phyloP scores from a whole-genome alignment of 2,797 vertebrate genomes.

The Hemibagrus guttatus region DNA sequence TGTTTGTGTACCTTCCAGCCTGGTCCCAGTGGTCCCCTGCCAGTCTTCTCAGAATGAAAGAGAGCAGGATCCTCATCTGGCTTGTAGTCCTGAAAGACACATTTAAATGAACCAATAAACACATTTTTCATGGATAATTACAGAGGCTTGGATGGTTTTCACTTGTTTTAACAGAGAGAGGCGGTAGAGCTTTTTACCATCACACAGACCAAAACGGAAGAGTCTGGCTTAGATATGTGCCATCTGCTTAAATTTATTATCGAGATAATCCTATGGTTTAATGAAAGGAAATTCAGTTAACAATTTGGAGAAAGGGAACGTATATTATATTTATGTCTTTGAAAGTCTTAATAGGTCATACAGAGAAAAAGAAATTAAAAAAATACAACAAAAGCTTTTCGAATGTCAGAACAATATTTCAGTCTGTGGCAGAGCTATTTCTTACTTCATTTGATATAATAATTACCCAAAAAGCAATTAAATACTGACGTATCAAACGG shows the following conservation, averaged over 20 bases:
- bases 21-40: constrained; percentile 63
- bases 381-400: not conserved
- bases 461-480: not conserved
- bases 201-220: not conserved
- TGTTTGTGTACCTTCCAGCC: constrained; percentile 59
- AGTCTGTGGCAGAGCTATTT: too few species aligned
- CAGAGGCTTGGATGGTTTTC: not conserved
- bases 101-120: not conserved
- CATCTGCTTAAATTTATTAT: not conserved
- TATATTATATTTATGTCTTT: not conserved
- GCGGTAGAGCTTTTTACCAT: not conserved
- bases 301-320: not conserved
- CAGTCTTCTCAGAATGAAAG: constrained; percentile 65
- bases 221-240: not conserved
- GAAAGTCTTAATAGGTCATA: not conserved
- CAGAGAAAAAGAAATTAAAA: not conserved
- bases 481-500: not conserved
- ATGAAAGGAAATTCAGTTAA: too few species aligned
- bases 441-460: not conserved
- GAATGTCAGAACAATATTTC: not conserved
- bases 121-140: not conserved
- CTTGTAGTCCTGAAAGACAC: constrained; percentile 60
- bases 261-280: not conserved
- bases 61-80: constrained; percentile 64
- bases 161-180: too few species aligned